A percentile compares a stretch with the other conserved stretches of the same genome.
Conservation (phyloP, 2,888 invertebrate species). For the Lumbricus terrestris region DNA sequence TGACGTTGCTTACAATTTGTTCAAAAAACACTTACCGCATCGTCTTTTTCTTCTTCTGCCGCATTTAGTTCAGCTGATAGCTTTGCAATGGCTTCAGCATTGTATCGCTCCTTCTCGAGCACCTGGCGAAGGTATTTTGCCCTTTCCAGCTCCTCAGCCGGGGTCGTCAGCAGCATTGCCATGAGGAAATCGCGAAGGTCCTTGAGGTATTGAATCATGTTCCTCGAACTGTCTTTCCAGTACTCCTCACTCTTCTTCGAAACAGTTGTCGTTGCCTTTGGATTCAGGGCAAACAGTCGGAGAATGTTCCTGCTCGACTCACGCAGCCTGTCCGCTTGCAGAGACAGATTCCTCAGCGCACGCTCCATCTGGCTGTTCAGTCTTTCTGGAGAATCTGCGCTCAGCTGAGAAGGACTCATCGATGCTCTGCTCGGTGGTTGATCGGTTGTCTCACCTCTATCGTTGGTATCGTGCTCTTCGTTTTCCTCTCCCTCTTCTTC, state of each 20-base stretch:
- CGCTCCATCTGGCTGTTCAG: conserved; percentile 44
- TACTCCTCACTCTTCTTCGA: conserved; percentile 21
- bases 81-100: conserved; percentile 54
- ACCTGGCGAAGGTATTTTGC: conserved; percentile 54
- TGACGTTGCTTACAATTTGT: not conserved
- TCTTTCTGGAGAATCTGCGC: conserved; percentile 19
- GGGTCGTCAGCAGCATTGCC: conserved; percentile 55
- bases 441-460: not conserved
- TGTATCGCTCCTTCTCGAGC: conserved; percentile 51
- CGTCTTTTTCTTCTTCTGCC: conserved; percentile 55
- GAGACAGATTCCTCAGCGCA: conserved; percentile 47
- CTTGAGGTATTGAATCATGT: conserved; percentile 45
- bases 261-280: conserved; percentile 48
- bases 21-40: conserved; percentile 49
- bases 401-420: not conserved
- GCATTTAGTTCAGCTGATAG: conserved; percentile 53
- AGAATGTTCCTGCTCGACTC: conserved; percentile 54
- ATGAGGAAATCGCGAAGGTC: conserved; percentile 54
- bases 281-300: conserved; percentile 49
- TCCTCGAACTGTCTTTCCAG: conserved; percentile 18
- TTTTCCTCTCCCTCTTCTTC: conserved; percentile 24
- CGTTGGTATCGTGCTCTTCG: not conserved
- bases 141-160: conserved; percentile 56
- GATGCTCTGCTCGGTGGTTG: not conserved
- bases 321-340: conserved; percentile 50